Conservation (phyloP, 2,113 vertebrate species). For the Cisticola juncidis region DNA sequence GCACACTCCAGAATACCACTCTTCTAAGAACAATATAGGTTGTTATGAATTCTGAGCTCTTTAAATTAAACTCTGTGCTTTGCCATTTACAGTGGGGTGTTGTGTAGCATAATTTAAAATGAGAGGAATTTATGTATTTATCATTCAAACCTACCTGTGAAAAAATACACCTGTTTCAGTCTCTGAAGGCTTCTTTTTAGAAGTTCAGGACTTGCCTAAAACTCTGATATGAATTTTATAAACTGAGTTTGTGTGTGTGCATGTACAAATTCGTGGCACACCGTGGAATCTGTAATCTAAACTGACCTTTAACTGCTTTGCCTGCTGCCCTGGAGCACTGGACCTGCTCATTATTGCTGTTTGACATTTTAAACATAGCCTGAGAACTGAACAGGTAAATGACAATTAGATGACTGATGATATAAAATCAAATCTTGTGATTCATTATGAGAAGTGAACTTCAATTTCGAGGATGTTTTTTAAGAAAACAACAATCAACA, state of each 20-base stretch:
- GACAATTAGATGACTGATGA: not conserved
- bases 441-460: not conserved
- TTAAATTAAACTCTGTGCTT: not conserved
- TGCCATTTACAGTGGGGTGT: not conserved
- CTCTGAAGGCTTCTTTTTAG: not conserved
- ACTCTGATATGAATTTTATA: not conserved
- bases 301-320: not conserved
- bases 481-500: not conserved
- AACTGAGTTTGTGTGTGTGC: not conserved
- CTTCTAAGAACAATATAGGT: not conserved
- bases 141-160: not conserved
- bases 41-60: not conserved
- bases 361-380: not conserved
- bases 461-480: not conserved
- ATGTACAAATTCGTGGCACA: not conserved
- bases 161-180: not conserved
- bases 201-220: not conserved
- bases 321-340: not conserved
- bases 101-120: not conserved
- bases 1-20: not conserved
- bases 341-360: not conserved
- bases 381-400: not conserved
- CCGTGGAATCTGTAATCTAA: not conserved
- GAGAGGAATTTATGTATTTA: not conserved
- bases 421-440: not conserved